Percentiles rank a stretch among this genome's conserved stretches.
Conservation (phyloP, 2,888 invertebrate species). For the Pachymerium ferrugineum region DNA sequence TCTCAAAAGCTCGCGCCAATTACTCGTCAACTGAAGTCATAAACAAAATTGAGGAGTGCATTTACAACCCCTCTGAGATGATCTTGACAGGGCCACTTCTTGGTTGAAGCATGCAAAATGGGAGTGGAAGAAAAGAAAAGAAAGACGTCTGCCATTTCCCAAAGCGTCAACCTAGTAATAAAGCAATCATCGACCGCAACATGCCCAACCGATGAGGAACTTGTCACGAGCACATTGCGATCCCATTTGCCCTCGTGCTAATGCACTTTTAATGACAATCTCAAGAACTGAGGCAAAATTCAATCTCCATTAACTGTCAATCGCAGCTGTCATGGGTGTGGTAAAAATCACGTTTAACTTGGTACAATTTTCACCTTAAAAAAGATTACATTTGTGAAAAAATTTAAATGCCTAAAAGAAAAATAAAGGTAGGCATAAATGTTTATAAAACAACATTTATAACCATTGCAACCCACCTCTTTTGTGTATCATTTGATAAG, state of each 20-base stretch:
- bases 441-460: background rate
- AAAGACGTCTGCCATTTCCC: conserved; percentile 6
- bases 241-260: conserved; percentile 15
- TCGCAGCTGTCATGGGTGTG: conserved; percentile 23
- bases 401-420: background rate
- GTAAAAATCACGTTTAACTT: conserved; percentile 2
- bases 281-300: conserved; percentile 25
- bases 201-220: conserved; percentile 13
- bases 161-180: background rate
- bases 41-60: conserved; percentile 1
- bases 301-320: conserved; percentile 30
- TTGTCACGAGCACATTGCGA: conserved; percentile 28
- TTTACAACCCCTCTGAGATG: background rate
- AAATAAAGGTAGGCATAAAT: background rate
- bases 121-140: background rate
- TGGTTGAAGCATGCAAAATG: background rate
- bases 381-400: background rate
- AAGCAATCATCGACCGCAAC: conserved; percentile 21
- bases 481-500: background rate
- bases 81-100: background rate
- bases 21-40: background rate
- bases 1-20: background rate
- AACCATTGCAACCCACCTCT: background rate
- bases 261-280: conserved; percentile 29
- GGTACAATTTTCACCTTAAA: background rate